Evolutionary conservation across 30 jellyfish, hydroid and myxozoan species (phyloP), one percentile per base, ranked within the genome.

Genomic region (Aurelia sp.): DNA sequence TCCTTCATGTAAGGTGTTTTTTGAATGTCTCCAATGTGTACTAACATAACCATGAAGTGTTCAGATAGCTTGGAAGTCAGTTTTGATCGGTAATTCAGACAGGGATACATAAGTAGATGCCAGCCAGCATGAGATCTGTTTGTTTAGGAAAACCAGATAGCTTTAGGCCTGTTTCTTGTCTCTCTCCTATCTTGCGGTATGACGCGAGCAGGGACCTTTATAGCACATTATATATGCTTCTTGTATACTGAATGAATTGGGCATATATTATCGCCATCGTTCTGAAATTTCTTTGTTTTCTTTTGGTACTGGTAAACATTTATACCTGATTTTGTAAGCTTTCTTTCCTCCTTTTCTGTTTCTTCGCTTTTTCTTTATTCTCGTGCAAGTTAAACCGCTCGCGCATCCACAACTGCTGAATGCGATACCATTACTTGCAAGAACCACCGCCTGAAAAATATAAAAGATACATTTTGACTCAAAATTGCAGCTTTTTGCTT

Each of bases 341-440:
- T 82, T 82, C 80, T 70, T 82, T 8, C 76, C 76, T 19, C 72
- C 72, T 65, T 71, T 82, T 55, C 40, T 75, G 69, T 48, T 79
- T 63, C 78, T 40, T 63, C 89, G 22, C 59, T 69, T 82, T 63
- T 51, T 58, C 22, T 13, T 15, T 8, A 70, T 60, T 55, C 41
- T 69, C 72, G 92, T 82, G 40, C 92, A 82, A 19, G 92, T 82
- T 35, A 82, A 66, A 1, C 92, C 92, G 1, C 77, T 55, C 7
- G 84, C 92, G 72, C 92, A 82, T 7, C 86, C 92, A 44, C 92
- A 82, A 66, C 92, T 82, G 50, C 86, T 68, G 21, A 67, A 52
- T 50, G 92, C 92, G 15, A 82, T 24, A 35, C 92, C 92, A 21
- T 70, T 71, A 78, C 33, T 82, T 70, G 62, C 22, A 19, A 70